These are phyloP conservation scores for Idaea dimidiata DNA, from an alignment of 2,888 invertebrate genomes.

Conservation along the genomic window DNA sequence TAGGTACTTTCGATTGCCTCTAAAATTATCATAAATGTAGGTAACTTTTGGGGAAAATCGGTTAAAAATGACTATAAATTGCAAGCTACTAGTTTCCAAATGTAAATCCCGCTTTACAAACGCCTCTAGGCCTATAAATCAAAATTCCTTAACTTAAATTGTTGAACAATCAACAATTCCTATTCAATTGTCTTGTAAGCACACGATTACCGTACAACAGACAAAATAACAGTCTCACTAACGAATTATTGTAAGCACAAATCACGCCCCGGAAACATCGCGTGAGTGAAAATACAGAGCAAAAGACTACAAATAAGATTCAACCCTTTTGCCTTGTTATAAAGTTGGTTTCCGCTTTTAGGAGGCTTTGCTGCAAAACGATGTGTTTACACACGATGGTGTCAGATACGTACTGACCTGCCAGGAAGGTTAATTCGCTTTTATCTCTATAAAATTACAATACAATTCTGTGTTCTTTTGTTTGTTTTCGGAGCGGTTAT, in stretches of 20 bases:
- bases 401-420: slow-evolving; percentile 38
- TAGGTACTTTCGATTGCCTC: no score
- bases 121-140: not conserved
- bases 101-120: no score
- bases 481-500: not conserved
- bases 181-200: slow-evolving; percentile 35
- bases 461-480: slow-evolving; percentile 1
- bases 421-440: slow-evolving; percentile 25
- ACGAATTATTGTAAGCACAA: slow-evolving; percentile 45
- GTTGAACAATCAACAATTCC: slow-evolving; percentile 5
- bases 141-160: not conserved
- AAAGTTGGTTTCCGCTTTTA: slow-evolving; percentile 29
- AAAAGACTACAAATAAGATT: slow-evolving; percentile 29
- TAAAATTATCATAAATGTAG: no score
- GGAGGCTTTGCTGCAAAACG: slow-evolving; percentile 45
- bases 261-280: slow-evolving; percentile 54
- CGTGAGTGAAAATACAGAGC: slow-evolving; percentile 50
- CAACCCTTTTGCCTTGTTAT: slow-evolving; percentile 23
- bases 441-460: slow-evolving; percentile 17
- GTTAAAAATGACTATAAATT: no score
- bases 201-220: slow-evolving; percentile 32
- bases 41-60: no score
- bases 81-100: no score
- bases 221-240: slow-evolving; percentile 34
- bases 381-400: slow-evolving; percentile 48